A percentile compares a stretch with the other conserved stretches of the same genome.
phyloP scores from a whole-genome alignment of 2,888 invertebrate species.

The Sphaeridia pumilis region DNA sequence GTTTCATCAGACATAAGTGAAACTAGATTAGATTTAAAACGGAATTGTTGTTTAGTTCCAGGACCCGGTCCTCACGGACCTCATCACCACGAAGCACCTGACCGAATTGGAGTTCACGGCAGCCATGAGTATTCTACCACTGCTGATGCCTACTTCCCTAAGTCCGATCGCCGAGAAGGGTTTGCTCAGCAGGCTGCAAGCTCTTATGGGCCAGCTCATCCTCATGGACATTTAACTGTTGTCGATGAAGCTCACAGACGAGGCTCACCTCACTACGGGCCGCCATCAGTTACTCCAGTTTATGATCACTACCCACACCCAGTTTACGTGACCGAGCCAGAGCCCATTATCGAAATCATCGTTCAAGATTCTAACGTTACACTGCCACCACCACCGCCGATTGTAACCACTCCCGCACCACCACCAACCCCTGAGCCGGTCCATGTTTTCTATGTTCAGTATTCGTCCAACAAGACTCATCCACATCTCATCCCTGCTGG shows the following conservation, averaged over 20 bases:
- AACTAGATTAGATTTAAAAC: too few relatives aligned
- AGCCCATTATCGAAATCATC: conserved; percentile 83
- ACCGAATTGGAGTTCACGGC: not conserved
- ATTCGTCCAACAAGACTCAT: conserved; percentile 54
- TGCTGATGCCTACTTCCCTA: conserved; percentile 3
- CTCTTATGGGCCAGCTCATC: not conserved
- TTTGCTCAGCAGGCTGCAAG: not conserved
- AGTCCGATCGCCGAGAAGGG: not conserved
- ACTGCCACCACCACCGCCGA: conserved; percentile 49
- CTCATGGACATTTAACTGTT: not conserved
- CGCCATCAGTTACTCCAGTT: conserved; percentile 13
- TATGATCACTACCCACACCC: conserved; percentile 20
- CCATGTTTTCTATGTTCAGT: conserved; percentile 82
- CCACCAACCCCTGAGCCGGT: conserved; percentile 63
- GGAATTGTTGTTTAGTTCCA: too few relatives aligned
- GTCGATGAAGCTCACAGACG: conserved; percentile 1
- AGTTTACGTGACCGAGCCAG: conserved; percentile 39
- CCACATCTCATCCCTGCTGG: conserved; percentile 11
- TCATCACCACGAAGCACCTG: not conserved
- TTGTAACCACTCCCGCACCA: conserved; percentile 45
- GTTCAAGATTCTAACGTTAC: conserved; percentile 80
- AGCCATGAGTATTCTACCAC: not conserved
- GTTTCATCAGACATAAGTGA: too few relatives aligned
- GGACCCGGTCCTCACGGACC: not conserved
- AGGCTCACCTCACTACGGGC: conserved; percentile 3